Evolutionary conservation across 2,888 invertebrate genomes (phyloP).

Genomic region (Platycheirus albimanus): DNA sequence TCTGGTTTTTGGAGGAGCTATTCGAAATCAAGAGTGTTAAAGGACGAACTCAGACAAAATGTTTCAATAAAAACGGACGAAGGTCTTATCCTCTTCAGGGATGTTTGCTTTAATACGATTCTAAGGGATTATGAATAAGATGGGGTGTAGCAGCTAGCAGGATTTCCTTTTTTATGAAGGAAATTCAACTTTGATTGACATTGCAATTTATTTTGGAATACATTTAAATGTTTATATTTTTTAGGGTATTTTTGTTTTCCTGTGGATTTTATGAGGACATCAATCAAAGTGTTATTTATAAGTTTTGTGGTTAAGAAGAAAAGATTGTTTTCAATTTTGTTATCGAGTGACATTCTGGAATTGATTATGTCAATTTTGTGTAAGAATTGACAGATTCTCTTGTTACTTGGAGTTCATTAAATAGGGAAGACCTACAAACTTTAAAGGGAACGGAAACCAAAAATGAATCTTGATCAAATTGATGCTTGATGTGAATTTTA

Average conservation of each 20-base stretch:
- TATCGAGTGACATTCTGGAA: too few species aligned
- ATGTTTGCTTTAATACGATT: background rate
- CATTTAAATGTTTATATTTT: slow-evolving; percentile 41
- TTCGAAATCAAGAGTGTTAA: slow-evolving; percentile 16
- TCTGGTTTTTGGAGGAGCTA: background rate
- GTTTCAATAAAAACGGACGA: background rate
- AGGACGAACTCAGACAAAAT: slow-evolving; percentile 2
- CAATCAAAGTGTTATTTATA: background rate
- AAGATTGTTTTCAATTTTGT: too few species aligned
- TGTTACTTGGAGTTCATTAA: too few species aligned
- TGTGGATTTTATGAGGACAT: slow-evolving; percentile 5
- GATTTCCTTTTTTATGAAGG: slow-evolving; percentile 1
- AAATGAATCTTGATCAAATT: too few species aligned
- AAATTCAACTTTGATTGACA: slow-evolving; percentile 55
- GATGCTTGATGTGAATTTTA: too few species aligned
- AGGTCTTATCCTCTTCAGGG: background rate
- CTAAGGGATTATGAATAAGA: slow-evolving; percentile 3
- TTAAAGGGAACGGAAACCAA: too few species aligned
- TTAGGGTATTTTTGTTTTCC: background rate
- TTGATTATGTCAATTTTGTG: too few species aligned
- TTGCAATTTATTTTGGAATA: slow-evolving; percentile 61
- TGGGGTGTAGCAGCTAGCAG: too few species aligned
- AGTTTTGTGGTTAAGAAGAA: background rate
- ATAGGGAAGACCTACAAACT: too few species aligned
- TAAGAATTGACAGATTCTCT: too few species aligned